Percentiles rank a stretch among this genome's conserved stretches.
These are phyloP conservation scores for Cylindroiulus punctatus DNA, from an alignment of 2,888 invertebrate species.

Conservation along the genomic window DNA sequence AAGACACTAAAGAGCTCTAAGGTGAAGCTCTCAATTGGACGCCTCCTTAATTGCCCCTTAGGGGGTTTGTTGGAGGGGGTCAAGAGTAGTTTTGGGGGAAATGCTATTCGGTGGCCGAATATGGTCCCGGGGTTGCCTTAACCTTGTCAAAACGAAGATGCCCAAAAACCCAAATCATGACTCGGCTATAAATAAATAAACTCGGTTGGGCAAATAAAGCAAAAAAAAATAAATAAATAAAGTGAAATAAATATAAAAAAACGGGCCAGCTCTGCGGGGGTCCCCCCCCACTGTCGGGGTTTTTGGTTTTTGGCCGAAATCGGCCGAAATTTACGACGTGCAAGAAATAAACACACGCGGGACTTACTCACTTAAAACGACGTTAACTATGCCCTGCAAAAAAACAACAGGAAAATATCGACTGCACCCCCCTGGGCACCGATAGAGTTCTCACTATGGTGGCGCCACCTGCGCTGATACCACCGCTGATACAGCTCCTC, in stretches of 20 bases:
- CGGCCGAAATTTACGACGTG: slow-evolving; percentile 40
- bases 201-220: background rate
- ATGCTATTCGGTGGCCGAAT: background rate
- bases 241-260: too few relatives aligned
- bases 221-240: slow-evolving; percentile 4
- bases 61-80: background rate
- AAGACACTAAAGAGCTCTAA: too few relatives aligned
- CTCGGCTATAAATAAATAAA: background rate
- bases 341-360: background rate
- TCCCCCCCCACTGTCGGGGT: background rate
- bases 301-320: slow-evolving; percentile 17
- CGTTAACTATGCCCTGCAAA: background rate
- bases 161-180: background rate
- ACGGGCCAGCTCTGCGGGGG: background rate
- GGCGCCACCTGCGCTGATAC: too few relatives aligned
- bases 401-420: too few relatives aligned
- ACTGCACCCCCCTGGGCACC: too few relatives aligned
- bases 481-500: too few relatives aligned
- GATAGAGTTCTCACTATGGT: too few relatives aligned
- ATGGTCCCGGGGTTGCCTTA: background rate
- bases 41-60: too few relatives aligned
- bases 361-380: background rate
- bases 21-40: too few relatives aligned
- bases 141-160: background rate
- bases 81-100: background rate